Base-by-base conservation (phyloP, 2,113 vertebrate species). In the Halcyon senegalensis region DNA sequence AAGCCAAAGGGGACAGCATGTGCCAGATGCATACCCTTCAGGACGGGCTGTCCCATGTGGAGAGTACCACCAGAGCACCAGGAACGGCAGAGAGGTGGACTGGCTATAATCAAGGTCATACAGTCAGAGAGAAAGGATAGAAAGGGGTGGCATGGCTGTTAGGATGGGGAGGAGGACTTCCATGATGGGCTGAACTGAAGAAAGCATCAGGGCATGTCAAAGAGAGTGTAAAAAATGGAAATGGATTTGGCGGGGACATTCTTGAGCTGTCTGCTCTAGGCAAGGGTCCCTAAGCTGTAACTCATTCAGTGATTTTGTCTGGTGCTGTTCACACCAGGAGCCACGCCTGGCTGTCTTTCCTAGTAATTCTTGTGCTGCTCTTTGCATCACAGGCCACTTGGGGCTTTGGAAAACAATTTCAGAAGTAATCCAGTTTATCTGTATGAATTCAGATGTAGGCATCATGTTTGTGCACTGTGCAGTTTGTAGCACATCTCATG, bases 231-330 rank as follows among this genome's bases (percentile, higher is more conserved):
- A 91, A 30, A 86, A 72, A 9, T 68, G 16, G 20, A 27, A 78
- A 62, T 28, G 1, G 1, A 0, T 20, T 50, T 81, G 7, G 43
- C 1, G 0, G 23, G 25, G 53, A 4, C 56, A 35, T 58, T 70
- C 58, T 48, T 53, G 27, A 92, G 35, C 51, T 80, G 33, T 21
- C 6, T 9, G 20, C 5, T 68, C 59, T 59, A 39, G 33, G 16
- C 20, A 27, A 63, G 15, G 31, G 46, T 43, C 23, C 43, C 30
- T 30, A 30, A 74, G 4, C 11, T 39, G 11, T 60, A 43, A 28
- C 56, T 72, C 30, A 20, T 35, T 41, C 33, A 8, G 30, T 55
- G 43, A 35, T 70, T 81, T 77, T 78, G 1, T 50, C 67, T 63
- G 17, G 13, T 75, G 48, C 35, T 75, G 6, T 55, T 81, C 64